A percentile compares a stretch with the other conserved stretches of the same genome.
phyloP scores from a whole-genome alignment of 1,140 invertebrate genomes.

The Drosophila seguyi region DNA sequence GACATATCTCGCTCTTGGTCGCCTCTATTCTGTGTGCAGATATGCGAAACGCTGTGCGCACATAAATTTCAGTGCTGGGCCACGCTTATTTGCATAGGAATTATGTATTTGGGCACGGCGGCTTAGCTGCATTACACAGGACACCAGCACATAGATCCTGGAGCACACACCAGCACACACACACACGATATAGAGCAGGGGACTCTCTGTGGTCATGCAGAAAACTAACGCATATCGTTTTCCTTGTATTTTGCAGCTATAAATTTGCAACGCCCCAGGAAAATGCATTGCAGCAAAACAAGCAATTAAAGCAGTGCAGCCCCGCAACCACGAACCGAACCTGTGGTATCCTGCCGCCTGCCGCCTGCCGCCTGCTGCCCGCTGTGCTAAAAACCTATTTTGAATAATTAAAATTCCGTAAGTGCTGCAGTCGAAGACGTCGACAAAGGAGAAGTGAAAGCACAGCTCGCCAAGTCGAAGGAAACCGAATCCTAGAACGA shows the following conservation, averaged over 20 bases:
- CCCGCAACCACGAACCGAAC: constrained; percentile 14
- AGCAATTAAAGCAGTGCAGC: constrained; percentile 72
- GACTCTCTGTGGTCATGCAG: constrained; percentile 68
- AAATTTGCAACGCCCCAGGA: constrained; percentile 76
- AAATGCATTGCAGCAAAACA: constrained; percentile 82
- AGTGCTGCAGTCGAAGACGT: constrained; percentile 67
- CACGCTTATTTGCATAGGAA: constrained; percentile 82
- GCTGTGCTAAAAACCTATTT: constrained; percentile 81
- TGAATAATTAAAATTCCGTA: constrained; percentile 82
- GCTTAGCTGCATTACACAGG: constrained; percentile 78
- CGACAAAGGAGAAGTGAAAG: constrained; percentile 11
- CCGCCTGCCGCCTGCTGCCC: constrained; percentile 43
- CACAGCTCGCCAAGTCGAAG: constrained; percentile 1
- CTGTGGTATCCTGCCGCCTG: constrained; percentile 16
- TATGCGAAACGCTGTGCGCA: constrained; percentile 77
- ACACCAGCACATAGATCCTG: constrained; percentile 43
- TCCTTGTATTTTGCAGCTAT: constrained; percentile 81
- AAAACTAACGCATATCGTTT: constrained; percentile 79
- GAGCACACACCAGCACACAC: constrained; percentile 17
- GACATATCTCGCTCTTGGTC: constrained; percentile 32
- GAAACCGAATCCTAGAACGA: constrained; percentile 2
- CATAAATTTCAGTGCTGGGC: constrained; percentile 75
- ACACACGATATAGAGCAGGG: constrained; percentile 10
- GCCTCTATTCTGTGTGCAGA: constrained; percentile 52
- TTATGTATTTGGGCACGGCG: constrained; percentile 80